These are phyloP conservation scores for Heliothis peltigera DNA, from an alignment of 2,888 invertebrate genomes.

Conservation along the genomic window DNA sequence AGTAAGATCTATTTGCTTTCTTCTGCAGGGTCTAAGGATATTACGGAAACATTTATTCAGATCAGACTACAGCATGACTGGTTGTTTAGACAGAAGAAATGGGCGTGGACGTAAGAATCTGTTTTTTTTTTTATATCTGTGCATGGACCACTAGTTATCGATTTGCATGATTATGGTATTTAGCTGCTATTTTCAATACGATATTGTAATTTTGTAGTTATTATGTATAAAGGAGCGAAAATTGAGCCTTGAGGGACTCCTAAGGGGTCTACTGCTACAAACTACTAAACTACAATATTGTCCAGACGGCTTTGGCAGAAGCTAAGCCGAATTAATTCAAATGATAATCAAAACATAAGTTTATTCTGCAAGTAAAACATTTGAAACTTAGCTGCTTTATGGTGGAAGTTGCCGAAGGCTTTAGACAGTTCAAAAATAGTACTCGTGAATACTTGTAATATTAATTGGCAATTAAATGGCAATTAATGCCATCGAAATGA, in stretches of 20 bases:
- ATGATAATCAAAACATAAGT: not conserved
- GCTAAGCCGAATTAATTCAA: not conserved
- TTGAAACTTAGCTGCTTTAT: not conserved
- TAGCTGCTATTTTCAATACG: too few relatives aligned
- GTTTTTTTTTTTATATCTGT: slow-evolving; percentile 1
- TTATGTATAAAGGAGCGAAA: not conserved
- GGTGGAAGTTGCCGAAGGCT: slow-evolving; percentile 14
- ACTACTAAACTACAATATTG: too few relatives aligned
- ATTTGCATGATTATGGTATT: too few relatives aligned
- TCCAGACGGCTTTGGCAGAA: not conserved
- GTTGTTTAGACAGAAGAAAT: slow-evolving; percentile 83
- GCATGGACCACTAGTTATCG: too few relatives aligned
- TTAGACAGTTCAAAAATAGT: not conserved
- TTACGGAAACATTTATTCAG: slow-evolving; percentile 86
- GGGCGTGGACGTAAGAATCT: slow-evolving; percentile 88
- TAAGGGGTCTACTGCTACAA: not conserved
- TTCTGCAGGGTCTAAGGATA: slow-evolving; percentile 84
- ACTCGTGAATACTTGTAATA: too few relatives aligned
- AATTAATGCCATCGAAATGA: not conserved
- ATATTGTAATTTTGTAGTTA: too few relatives aligned
- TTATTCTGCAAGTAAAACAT: not conserved
- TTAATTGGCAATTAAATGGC: not conserved
- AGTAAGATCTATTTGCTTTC: slow-evolving; percentile 7
- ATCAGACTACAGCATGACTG: slow-evolving; percentile 85
- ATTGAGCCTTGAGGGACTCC: slow-evolving; percentile 18